Percentiles rank a stretch among this genome's conserved stretches.
Evolutionary conservation across 1,140 invertebrate species (phyloP).

Genomic region (Theocolax elegans): DNA sequence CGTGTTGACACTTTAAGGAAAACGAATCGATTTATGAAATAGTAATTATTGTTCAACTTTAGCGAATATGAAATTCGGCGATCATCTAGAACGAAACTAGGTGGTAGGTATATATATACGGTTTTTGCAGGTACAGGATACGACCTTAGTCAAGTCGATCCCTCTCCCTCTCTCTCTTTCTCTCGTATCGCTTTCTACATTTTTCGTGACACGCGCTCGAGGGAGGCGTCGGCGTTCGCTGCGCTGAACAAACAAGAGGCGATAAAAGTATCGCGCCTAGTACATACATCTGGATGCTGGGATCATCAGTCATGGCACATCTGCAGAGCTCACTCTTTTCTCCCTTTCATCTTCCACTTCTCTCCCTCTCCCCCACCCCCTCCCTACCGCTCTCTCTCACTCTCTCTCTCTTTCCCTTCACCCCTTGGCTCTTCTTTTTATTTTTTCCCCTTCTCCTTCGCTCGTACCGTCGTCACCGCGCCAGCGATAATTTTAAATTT

Average conservation of each 20-base stretch:
- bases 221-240: constrained; percentile 39
- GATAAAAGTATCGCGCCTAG: constrained; percentile 65
- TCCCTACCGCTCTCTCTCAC: not conserved
- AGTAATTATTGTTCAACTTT: too few species aligned
- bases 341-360: constrained; percentile 30
- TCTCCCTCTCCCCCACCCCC: not conserved
- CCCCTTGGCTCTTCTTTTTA: not conserved
- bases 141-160: constrained; percentile 17
- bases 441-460: not conserved
- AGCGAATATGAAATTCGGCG: too few species aligned
- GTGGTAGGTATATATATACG: too few species aligned
- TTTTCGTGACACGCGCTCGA: constrained; percentile 41
- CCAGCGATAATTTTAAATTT: too few species aligned
- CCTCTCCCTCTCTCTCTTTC: constrained; percentile 1
- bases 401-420: not conserved
- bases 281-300: constrained; percentile 68
- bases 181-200: not conserved
- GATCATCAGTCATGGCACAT: constrained; percentile 68
- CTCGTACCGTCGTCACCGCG: not conserved
- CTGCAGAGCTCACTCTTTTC: constrained; percentile 56
- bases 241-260: constrained; percentile 64
- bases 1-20: too few species aligned
- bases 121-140: too few species aligned
- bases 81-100: too few species aligned
- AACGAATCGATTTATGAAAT: too few species aligned